Evolutionary conservation across 2,113 vertebrate genomes (phyloP).

Genomic region (Heterocephalus glaber): DNA sequence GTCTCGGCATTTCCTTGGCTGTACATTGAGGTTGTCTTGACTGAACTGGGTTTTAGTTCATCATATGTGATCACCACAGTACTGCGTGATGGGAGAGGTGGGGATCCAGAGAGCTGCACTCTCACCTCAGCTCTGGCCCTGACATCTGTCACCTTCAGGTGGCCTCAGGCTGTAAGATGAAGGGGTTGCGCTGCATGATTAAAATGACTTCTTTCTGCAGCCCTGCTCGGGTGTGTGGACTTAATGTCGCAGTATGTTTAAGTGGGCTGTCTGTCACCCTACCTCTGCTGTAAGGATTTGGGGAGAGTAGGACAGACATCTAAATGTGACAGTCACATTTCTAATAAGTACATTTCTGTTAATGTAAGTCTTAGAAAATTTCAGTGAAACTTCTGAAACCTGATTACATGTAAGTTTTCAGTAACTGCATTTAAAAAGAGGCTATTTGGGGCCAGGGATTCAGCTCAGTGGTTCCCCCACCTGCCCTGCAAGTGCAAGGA

Average conservation of each 20-base stretch:
- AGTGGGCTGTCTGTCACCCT: not conserved
- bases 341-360: not conserved
- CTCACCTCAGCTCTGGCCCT: not conserved
- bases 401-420: not conserved
- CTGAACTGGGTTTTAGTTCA: not conserved
- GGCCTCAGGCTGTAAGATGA: not conserved
- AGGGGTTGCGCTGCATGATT: not conserved
- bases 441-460: too few relatives aligned
- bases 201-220: not conserved
- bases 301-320: not conserved
- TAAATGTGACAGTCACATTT: not conserved
- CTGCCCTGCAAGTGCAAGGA: too few relatives aligned
- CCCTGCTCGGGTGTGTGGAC: not conserved
- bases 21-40: not conserved
- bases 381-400: not conserved
- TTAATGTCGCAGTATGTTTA: not conserved
- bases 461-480: too few relatives aligned
- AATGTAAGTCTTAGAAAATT: not conserved
- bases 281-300: not conserved
- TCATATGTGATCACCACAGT: not conserved
- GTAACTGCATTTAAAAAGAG: not conserved
- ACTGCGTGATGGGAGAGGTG: not conserved
- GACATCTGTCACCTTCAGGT: not conserved
- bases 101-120: not conserved
- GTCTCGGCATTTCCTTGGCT: not conserved